Evolutionary conservation across 2,797 vertebrate species (phyloP), one percentile per base, ranked within the genome.

Genomic region (Channa striata): DNA sequence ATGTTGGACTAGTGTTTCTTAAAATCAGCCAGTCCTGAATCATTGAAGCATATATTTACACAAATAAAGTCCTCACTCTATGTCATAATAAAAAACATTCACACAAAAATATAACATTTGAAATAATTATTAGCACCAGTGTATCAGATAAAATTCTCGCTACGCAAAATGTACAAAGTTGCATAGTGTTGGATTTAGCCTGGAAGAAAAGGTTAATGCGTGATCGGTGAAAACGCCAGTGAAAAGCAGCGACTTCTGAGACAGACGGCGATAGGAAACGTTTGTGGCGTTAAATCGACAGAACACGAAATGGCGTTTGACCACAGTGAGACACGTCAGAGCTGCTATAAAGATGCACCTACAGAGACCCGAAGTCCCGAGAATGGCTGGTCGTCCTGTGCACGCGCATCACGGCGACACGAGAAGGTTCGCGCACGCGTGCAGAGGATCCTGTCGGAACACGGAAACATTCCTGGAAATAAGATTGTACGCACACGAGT

Each of bases 51-150:
- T 89, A 91, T 96, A 97, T 97, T 97, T 97, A 97, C 96, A 98
- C 94, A 93, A 92, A 96, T 71, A 93, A 76, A 92, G 82, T 93
- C 85, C 94, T 95, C 92, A 94, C 91, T 95, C 95, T 95, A 93
- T 93, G 93, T 86, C 84, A 93, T 90, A 90, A 96, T 93, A 94
- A 93, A 95, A 94, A 94, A 96, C 94, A 96, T 96, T 96, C 97
- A 96, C 97, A 96, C 96, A 96, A 96, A 98, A 97, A 97, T 96
- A 97, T 92, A 97, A 96, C 93, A 96, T 96, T 96, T 97, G 95
- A 96, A 96, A 98, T 97, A 96, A 98, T 97, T 96, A 97, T 97
- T 99, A 99, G 97, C 98, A 99, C 98, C 98, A 99, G 97, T 99
- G 98, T 99, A 96, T 98, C 96, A 98, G 96, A 94, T 96, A 96